Evolutionary conservation across 2,888 invertebrate genomes (phyloP).

Genomic region (Monoplex corrugatus): DNA sequence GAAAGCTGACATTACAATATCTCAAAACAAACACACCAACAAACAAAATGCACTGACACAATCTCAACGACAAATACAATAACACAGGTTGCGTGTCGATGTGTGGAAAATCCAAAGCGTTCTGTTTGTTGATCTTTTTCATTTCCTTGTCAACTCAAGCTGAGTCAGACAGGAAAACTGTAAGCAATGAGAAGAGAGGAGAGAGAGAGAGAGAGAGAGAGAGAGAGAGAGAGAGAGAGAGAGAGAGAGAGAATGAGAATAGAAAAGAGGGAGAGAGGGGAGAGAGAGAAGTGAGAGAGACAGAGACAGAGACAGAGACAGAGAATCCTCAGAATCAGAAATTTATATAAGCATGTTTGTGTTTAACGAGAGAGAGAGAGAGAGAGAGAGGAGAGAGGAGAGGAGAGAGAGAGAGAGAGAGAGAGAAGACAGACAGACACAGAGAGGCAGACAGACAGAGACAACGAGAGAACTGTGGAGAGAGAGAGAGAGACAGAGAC

Average conservation of each 20-base stretch:
- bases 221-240: conserved; percentile 44
- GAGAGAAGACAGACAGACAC: conserved; percentile 7
- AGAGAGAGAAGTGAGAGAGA: neutral
- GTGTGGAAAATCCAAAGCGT: too few relatives aligned
- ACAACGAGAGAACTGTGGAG: neutral
- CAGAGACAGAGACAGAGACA: too few relatives aligned
- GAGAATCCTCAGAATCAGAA: too few relatives aligned
- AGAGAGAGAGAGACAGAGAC: conserved; percentile 23
- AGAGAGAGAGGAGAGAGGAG: too few relatives aligned
- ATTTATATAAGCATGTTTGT: too few relatives aligned
- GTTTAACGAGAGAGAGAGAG: conserved; percentile 29
- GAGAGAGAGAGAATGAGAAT: conserved; percentile 33
- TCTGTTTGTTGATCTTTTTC: too few relatives aligned
- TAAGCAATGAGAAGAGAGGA: neutral
- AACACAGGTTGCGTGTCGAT: too few relatives aligned
- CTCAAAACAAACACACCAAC: too few relatives aligned
- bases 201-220: conserved; percentile 9
- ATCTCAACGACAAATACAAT: too few relatives aligned
- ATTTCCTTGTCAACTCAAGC: too few relatives aligned
- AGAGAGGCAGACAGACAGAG: conserved; percentile 4
- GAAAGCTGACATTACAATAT: too few relatives aligned
- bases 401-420: neutral
- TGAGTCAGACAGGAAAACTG: neutral
- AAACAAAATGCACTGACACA: too few relatives aligned
- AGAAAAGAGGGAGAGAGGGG: neutral